Conservation (phyloP, 2,797 vertebrate genomes). For the Neosilurus hyrtlii region DNA sequence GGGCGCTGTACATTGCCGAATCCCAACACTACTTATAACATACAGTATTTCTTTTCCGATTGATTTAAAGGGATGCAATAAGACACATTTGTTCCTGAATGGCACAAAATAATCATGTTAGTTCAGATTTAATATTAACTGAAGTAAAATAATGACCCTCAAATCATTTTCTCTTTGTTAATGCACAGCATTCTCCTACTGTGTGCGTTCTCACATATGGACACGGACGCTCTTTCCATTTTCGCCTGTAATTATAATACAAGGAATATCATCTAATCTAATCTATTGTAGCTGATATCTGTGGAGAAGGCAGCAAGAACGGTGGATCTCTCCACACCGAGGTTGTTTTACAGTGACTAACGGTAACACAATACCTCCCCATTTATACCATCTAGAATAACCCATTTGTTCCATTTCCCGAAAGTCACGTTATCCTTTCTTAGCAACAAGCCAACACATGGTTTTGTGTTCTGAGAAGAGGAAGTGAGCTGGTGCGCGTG, state of each 20-base stretch:
- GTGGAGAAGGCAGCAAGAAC: not conserved
- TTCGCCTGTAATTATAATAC: not conserved
- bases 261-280: constrained; percentile 1
- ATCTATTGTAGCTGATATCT: not conserved
- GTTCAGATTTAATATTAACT: not conserved
- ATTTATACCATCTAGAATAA: constrained; percentile 36
- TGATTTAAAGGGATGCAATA: not conserved
- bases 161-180: not conserved
- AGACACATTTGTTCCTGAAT: not conserved
- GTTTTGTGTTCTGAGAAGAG: constrained; percentile 24
- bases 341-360: constrained; percentile 13
- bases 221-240: not conserved
- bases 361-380: constrained; percentile 6
- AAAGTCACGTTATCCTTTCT: constrained; percentile 38
- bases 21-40: not conserved
- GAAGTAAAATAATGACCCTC: not conserved
- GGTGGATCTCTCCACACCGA: not conserved
- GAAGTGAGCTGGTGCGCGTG: constrained; percentile 1
- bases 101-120: not conserved
- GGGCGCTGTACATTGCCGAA: no score
- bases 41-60: not conserved
- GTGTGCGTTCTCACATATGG: not conserved
- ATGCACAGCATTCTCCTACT: not conserved
- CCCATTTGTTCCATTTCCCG: constrained; percentile 41
- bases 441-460: constrained; percentile 20